Evolutionary conservation across 2,113 vertebrate genomes (phyloP).

Genomic region (Lepisosteus oculatus): DNA sequence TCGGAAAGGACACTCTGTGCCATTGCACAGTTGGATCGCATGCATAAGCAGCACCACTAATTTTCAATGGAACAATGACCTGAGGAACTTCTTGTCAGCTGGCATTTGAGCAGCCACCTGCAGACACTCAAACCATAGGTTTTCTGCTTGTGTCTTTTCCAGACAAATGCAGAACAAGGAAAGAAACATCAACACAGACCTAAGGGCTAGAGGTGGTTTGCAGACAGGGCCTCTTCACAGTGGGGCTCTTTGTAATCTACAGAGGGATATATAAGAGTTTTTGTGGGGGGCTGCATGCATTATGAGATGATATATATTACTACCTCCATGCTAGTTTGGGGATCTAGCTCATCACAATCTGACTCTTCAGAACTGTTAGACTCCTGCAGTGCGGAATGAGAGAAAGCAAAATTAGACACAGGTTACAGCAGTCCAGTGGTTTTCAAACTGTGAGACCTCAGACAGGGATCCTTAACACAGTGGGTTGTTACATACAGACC

Average conservation of each 20-base stretch:
- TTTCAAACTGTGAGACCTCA: slow-evolving; percentile 7
- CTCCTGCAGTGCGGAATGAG: slow-evolving; percentile 72
- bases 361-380: slow-evolving; percentile 96
- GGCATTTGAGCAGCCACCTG: too few species aligned
- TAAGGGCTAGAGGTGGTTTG: background rate
- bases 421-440: background rate
- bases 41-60: background rate
- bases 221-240: slow-evolving; percentile 3
- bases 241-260: background rate
- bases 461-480: background rate
- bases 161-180: too few species aligned
- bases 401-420: slow-evolving; percentile 33
- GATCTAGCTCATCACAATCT: slow-evolving; percentile 95
- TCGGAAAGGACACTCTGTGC: background rate
- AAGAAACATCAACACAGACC: too few species aligned
- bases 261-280: background rate
- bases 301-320: slow-evolving; percentile 26
- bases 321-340: slow-evolving; percentile 99
- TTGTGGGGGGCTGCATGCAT: slow-evolving; percentile 31
- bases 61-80: too few species aligned
- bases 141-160: too few species aligned
- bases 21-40: background rate
- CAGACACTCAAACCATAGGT: too few species aligned
- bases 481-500: too few species aligned
- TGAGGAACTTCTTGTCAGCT: too few species aligned